Base-by-base conservation (phyloP, 2,888 invertebrate species). In the Stictocephala bisonia region DNA sequence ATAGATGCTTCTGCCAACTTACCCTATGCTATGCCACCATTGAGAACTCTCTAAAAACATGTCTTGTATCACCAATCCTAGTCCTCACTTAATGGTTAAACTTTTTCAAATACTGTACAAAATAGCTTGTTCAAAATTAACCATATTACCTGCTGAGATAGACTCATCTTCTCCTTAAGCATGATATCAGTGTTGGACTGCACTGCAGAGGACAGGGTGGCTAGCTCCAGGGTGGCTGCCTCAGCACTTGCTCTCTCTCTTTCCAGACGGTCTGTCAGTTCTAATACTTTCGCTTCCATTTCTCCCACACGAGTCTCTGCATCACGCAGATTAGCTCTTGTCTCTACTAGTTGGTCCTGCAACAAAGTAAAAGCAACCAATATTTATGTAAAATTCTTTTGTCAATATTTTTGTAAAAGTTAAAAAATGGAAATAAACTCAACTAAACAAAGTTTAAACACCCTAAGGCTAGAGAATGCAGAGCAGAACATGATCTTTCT, bases 231-330 rank as follows among this genome's bases (percentile, higher is more conserved):
- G 20, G 58, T 29, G 20, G 70, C 70, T 4, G 70, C 56, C 48
- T 71, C 70, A 9, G 70, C 56, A 22, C 58, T 71, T 26, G 58
- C 70, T 56, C 70, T 35, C 48, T 71, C 70, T 58, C 41, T 71
- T 53, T 71, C 70, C 29, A 71, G 44, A 20, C 41, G 56, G 9
- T 56, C 58, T n/a, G 56, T 71, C 29, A 71, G 22, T 22, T 71
- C 41, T 15, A 44, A 41, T n/a, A 58, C 70, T 3, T 40, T 56
- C 4, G 18, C 29, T 53, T 56, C 58, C 29, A 58, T 41, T 1
- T 71, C 58, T 13, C 29, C 13, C 9, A 58, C 27, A 15, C 29
- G 27, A 15, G 35, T 27, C 58, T 71, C 70, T 1, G 41, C 56
- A n/a, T 56, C 29, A 11, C 22, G 56, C 3, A 71, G 48, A 27